Conservation (phyloP, 2,888 invertebrate genomes). For the Clitarchus hookeri region DNA sequence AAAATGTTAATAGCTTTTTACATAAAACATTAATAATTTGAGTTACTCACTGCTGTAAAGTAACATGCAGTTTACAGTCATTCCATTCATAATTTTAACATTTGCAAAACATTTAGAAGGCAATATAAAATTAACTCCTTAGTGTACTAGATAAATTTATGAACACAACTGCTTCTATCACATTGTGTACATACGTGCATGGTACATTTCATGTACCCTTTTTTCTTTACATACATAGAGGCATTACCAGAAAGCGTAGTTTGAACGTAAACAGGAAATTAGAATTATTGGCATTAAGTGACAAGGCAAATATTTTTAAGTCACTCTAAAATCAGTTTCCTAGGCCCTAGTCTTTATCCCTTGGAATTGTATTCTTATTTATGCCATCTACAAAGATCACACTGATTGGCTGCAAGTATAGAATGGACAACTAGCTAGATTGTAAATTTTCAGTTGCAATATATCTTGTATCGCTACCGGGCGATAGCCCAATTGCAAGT, state of each 20-base stretch:
- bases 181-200: background rate
- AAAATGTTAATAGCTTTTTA: background rate
- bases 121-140: background rate
- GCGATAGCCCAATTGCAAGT: no score
- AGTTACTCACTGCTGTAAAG: background rate
- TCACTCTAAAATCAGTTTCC: slow-evolving; percentile 34
- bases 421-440: slow-evolving; percentile 21
- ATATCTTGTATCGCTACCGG: slow-evolving; percentile 16
- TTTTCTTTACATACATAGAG: background rate
- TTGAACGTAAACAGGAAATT: slow-evolving; percentile 6
- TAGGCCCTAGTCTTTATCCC: slow-evolving; percentile 27
- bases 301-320: slow-evolving; percentile 35
- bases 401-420: slow-evolving; percentile 28
- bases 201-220: background rate
- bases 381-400: slow-evolving; percentile 32
- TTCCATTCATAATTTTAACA: background rate
- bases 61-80: background rate
- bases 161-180: slow-evolving; percentile 14
- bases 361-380: background rate
- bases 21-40: background rate
- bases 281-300: slow-evolving; percentile 33
- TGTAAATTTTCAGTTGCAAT: background rate
- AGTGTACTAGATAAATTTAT: background rate
- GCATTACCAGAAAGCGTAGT: slow-evolving; percentile 28
- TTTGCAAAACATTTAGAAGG: background rate